Evolutionary conservation across 2,888 invertebrate genomes (phyloP).

Genomic region (Nemapogon koenigi): DNA sequence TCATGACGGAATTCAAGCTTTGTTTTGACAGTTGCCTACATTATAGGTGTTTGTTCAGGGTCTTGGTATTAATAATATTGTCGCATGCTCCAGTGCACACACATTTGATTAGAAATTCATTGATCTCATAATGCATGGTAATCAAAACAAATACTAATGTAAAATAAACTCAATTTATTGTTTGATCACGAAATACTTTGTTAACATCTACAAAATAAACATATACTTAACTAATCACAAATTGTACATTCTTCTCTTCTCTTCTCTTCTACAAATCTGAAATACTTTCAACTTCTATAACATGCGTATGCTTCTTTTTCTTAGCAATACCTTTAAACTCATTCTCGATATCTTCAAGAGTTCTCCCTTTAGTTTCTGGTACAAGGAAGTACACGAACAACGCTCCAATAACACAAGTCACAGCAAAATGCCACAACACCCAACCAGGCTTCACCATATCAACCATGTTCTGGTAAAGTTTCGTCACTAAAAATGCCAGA

Average conservation of each 20-base stretch:
- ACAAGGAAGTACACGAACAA: slow-evolving; percentile 70
- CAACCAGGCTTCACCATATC: slow-evolving; percentile 61
- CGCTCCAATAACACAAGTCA: slow-evolving; percentile 62
- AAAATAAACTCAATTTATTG: no score
- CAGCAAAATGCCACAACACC: slow-evolving; percentile 72
- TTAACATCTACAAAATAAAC: no score
- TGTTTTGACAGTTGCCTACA: no score
- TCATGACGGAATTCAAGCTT: no score
- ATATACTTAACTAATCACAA: no score
- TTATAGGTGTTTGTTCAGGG: no score
- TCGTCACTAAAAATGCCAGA: slow-evolving; percentile 69
- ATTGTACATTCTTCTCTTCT: neutral
- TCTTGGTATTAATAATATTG: no score
- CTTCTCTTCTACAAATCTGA: slow-evolving; percentile 21
- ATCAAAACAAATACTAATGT: no score
- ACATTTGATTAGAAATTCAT: no score
- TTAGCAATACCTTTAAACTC: slow-evolving; percentile 54
- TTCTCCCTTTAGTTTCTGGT: slow-evolving; percentile 72
- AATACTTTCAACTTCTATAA: slow-evolving; percentile 48
- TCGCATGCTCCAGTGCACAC: no score
- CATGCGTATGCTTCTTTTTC: slow-evolving; percentile 45
- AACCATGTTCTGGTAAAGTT: slow-evolving; percentile 67
- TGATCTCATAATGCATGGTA: no score
- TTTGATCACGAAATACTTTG: no score
- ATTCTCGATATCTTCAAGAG: slow-evolving; percentile 59